Evolutionary conservation across 2,113 vertebrate species (phyloP).

Genomic region (Pelobates fuscus): DNA sequence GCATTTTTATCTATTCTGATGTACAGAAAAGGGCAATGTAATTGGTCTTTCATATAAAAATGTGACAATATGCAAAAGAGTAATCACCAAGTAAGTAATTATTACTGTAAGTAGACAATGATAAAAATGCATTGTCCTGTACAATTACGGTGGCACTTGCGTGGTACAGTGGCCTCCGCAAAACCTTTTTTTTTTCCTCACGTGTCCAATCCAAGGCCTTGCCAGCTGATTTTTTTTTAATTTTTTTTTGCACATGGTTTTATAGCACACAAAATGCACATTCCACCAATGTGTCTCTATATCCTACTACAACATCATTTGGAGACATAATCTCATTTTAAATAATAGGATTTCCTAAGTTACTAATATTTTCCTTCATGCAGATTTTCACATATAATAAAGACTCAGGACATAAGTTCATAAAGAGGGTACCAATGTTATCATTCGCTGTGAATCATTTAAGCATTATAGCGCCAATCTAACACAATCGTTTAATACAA

Average conservation of each 20-base stretch:
- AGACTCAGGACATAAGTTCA: not conserved
- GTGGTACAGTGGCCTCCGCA: conserved; percentile 20
- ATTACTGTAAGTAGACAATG: too few relatives aligned
- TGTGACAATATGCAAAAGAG: too few relatives aligned
- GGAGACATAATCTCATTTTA: not conserved
- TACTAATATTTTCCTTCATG: not conserved
- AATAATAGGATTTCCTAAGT: not conserved
- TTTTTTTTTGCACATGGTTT: conserved; percentile 10
- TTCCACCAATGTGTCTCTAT: not conserved
- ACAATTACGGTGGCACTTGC: conserved; percentile 15
- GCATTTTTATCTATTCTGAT: too few relatives aligned
- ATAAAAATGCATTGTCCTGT: too few relatives aligned
- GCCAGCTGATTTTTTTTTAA: not conserved
- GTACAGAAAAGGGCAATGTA: too few relatives aligned
- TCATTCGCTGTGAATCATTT: not conserved
- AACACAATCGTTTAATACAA: not conserved
- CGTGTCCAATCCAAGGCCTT: conserved; percentile 44
- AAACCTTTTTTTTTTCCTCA: conserved; percentile 33
- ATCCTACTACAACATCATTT: not conserved
- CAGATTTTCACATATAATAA: not conserved
- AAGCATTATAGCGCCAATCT: not conserved
- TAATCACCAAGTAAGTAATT: too few relatives aligned
- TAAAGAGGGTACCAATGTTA: not conserved
- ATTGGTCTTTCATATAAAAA: too few relatives aligned
- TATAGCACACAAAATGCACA: not conserved